These are phyloP conservation scores for Podarcis siculus DNA, from an alignment of 2,797 vertebrate species.

Conservation along the genomic window DNA sequence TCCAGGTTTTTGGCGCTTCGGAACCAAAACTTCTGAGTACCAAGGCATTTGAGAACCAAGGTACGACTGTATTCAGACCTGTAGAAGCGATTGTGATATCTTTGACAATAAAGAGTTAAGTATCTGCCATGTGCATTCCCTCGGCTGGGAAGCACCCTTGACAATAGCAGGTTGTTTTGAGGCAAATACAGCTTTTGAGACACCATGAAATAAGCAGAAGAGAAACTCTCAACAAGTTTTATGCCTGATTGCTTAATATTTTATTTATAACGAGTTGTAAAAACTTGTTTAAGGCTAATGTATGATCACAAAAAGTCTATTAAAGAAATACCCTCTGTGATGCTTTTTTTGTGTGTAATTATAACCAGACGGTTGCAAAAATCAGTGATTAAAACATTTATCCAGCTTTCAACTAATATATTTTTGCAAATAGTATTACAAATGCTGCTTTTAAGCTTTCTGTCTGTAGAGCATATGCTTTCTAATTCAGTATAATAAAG, in stretches of 20 bases:
- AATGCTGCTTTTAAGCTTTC: slow-evolving; percentile 23
- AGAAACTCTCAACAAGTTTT: not conserved
- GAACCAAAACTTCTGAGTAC: no score
- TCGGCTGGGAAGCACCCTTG: no score
- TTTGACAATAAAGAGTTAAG: no score
- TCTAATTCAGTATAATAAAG: not conserved
- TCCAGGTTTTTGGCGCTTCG: no score
- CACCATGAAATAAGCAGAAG: not conserved
- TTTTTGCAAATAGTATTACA: slow-evolving; percentile 2
- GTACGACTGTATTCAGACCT: no score
- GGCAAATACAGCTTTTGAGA: not conserved
- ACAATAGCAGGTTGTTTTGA: not conserved
- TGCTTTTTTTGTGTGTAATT: not conserved
- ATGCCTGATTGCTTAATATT: not conserved
- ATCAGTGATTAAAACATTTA: not conserved
- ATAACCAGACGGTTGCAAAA: not conserved
- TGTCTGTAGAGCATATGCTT: slow-evolving; percentile 2
- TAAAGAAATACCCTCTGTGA: not conserved
- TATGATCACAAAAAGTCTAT: not conserved
- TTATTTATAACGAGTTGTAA: not conserved
- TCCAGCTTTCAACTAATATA: not conserved
- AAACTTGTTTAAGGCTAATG: not conserved
- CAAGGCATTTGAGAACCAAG: no score
- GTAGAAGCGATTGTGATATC: no score
- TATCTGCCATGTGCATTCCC: no score